Evolutionary conservation across 2,888 invertebrate species (phyloP).

Genomic region (Lamproptera curius): DNA sequence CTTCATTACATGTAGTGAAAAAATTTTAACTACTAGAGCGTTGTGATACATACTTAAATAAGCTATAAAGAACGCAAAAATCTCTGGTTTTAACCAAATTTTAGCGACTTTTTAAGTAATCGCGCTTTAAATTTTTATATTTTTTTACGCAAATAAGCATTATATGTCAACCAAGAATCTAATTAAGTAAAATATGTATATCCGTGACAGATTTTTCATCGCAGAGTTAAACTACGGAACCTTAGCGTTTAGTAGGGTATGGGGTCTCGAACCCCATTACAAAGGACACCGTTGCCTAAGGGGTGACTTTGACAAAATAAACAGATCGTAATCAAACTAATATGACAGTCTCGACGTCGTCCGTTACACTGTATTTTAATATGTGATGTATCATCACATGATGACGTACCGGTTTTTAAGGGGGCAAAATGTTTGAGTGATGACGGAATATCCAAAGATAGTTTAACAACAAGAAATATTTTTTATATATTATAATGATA

Average conservation of each 20-base stretch:
- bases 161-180: not conserved
- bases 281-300: slow-evolving; percentile 28
- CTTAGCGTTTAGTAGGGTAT: not conserved
- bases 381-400: slow-evolving; percentile 25
- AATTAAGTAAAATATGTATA: too few relatives aligned
- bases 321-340: slow-evolving; percentile 48
- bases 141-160: not conserved
- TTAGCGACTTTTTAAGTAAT: not conserved
- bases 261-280: slow-evolving; percentile 13
- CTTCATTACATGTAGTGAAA: too few relatives aligned
- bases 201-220: too few relatives aligned
- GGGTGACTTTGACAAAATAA: slow-evolving; percentile 38
- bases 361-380: slow-evolving; percentile 37
- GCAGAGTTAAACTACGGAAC: too few relatives aligned
- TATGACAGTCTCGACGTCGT: slow-evolving; percentile 35
- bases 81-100: not conserved
- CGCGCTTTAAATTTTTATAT: not conserved
- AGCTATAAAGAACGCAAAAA: not conserved
- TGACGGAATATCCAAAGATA: not conserved
- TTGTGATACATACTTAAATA: not conserved
- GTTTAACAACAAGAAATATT: too few relatives aligned
- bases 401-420: slow-evolving; percentile 9
- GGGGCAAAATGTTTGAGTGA: too few relatives aligned
- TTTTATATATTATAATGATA: too few relatives aligned
- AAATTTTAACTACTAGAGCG: not conserved